These are phyloP conservation scores for Drosophila anceps DNA, from an alignment of 2,888 invertebrate species.

Conservation along the genomic window DNA sequence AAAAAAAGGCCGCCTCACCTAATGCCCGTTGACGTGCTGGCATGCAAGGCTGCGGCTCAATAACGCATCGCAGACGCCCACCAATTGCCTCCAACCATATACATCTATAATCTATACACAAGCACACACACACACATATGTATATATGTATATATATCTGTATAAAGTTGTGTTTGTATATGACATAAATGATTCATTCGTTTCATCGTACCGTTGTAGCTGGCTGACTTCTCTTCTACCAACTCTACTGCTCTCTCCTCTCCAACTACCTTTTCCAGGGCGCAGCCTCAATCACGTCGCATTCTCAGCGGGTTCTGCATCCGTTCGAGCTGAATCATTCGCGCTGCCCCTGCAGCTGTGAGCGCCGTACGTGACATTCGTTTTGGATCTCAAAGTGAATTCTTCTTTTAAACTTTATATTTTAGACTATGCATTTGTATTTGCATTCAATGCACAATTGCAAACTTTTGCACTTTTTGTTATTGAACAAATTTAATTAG, in stretches of 20 bases:
- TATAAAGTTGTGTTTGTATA: constrained; percentile 12
- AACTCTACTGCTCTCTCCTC: no score
- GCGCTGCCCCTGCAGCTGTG: constrained; percentile 19
- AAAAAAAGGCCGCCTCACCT: constrained; percentile 30
- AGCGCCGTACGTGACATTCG: constrained; percentile 53
- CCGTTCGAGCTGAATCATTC: constrained; percentile 51
- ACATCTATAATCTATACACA: constrained; percentile 9
- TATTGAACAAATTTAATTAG: constrained; percentile 8
- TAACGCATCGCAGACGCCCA: constrained; percentile 41
- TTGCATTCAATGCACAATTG: constrained; percentile 14
- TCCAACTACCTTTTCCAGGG: constrained; percentile 5
- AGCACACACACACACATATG: not conserved
- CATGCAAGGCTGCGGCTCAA: constrained; percentile 54
- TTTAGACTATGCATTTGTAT: constrained; percentile 18
- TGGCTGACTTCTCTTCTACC: not conserved
- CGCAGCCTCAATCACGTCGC: constrained; percentile 65
- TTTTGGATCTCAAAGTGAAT: constrained; percentile 18
- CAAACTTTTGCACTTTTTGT: constrained; percentile 7
- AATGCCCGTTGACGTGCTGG: constrained; percentile 51
- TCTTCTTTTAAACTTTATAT: constrained; percentile 26
- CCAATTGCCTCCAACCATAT: constrained; percentile 27
- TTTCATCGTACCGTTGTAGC: constrained; percentile 24
- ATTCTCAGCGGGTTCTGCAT: constrained; percentile 50
- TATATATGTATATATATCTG: not conserved
- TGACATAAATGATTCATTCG: constrained; percentile 33